phyloP scores from a whole-genome alignment of 2,888 invertebrate species.

The Polyploca ridens region DNA sequence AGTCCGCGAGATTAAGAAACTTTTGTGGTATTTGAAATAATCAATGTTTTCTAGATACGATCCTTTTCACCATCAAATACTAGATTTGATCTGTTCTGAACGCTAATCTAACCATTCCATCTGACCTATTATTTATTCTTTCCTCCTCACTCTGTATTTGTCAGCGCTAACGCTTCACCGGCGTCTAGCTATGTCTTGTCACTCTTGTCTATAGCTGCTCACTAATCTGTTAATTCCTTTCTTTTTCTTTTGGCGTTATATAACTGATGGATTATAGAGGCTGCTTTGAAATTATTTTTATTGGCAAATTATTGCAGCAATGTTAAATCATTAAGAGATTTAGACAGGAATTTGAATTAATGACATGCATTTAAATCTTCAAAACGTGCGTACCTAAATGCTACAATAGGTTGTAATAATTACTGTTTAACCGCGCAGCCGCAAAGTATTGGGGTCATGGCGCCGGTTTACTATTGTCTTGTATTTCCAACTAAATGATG shows the following conservation, averaged over 20 bases:
- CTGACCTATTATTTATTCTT: not conserved
- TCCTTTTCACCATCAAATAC: not conserved
- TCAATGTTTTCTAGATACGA: no score
- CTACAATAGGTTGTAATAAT: conserved; percentile 35
- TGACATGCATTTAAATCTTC: conserved; percentile 21
- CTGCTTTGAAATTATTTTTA: not conserved
- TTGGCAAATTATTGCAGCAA: not conserved
- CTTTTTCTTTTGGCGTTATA: not conserved
- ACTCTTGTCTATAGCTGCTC: not conserved
- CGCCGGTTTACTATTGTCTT: conserved; percentile 37
- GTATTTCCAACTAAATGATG: conserved; percentile 34
- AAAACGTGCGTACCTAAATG: conserved; percentile 26
- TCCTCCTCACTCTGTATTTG: not conserved
- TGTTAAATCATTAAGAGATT: conserved; percentile 14
- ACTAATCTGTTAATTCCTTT: no score
- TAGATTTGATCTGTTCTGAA: not conserved
- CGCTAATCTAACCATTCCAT: not conserved
- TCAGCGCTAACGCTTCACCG: not conserved
- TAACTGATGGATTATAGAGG: not conserved
- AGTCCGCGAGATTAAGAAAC: no score
- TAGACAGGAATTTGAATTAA: conserved; percentile 11
- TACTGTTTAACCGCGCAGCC: conserved; percentile 40
- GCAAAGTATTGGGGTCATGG: conserved; percentile 41
- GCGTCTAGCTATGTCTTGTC: not conserved
- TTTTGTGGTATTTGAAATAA: no score